phyloP scores from a whole-genome alignment of 2,888 invertebrate genomes.

The Polydrusus cervinus region DNA sequence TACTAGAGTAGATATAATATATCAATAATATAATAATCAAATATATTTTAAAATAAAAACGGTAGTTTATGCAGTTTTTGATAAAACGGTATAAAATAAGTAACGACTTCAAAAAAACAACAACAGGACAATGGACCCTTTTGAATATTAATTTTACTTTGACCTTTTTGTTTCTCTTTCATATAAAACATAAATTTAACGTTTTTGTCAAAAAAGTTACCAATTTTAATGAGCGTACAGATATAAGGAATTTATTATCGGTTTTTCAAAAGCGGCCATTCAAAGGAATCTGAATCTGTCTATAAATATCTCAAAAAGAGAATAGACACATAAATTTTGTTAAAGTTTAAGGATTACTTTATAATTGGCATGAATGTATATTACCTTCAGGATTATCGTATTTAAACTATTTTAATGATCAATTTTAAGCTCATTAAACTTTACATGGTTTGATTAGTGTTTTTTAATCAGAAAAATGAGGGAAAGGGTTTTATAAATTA shows the following conservation, averaged over 20 bases:
- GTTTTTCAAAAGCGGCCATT: conserved; percentile 8
- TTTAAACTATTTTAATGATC: conserved; percentile 48
- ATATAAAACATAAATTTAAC: too few relatives aligned
- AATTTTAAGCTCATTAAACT: conserved; percentile 35
- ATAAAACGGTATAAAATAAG: too few relatives aligned
- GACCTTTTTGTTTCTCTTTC: too few relatives aligned
- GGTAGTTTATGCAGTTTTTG: too few relatives aligned
- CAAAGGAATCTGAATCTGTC: conserved; percentile 42
- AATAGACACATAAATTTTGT: conserved; percentile 44
- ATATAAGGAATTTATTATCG: conserved; percentile 2
- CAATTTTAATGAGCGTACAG: conserved; percentile 10
- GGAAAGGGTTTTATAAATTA: not conserved
- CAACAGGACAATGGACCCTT: too few relatives aligned
- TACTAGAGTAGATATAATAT: too few relatives aligned
- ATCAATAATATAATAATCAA: too few relatives aligned
- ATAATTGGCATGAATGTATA: conserved; percentile 45
- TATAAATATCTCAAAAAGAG: conserved; percentile 48
- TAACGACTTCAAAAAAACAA: too few relatives aligned
- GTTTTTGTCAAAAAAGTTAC: not conserved
- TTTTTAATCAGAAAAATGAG: not conserved
- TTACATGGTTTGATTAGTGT: not conserved
- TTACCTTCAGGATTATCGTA: conserved; percentile 33
- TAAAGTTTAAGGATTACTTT: conserved; percentile 29
- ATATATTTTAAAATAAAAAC: too few relatives aligned
- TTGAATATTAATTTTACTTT: too few relatives aligned